Conservation (phyloP, 2,113 vertebrate genomes). For the Elgaria multicarinata region DNA sequence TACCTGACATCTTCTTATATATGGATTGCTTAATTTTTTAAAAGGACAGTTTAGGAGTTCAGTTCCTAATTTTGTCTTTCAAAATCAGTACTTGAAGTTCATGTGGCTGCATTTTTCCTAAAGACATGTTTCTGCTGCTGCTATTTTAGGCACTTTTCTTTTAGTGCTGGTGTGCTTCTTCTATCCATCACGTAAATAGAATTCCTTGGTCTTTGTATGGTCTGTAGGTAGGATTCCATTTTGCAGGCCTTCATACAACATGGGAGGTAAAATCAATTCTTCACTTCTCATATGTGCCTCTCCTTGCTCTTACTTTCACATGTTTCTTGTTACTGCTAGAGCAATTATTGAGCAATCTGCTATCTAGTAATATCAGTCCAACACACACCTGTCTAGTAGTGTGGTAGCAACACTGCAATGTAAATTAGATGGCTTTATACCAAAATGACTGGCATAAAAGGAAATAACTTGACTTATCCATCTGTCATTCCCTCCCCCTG, state of each 20-base stretch:
- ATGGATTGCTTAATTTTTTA: background rate
- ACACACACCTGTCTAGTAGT: background rate
- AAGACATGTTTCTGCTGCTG: slow-evolving; percentile 14
- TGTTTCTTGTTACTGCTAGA: background rate
- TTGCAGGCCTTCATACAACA: background rate
- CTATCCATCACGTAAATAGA: background rate
- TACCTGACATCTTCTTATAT: background rate
- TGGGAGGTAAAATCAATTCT: background rate
- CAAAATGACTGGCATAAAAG: background rate
- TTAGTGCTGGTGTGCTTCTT: slow-evolving; percentile 1
- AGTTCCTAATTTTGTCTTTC: background rate
- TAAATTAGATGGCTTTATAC: background rate
- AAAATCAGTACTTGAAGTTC: background rate
- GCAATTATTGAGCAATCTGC: background rate
- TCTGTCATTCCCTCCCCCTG: background rate
- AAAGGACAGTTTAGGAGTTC: background rate
- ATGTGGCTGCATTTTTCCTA: background rate
- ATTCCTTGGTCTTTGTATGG: background rate
- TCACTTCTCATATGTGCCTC: background rate
- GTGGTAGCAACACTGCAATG: background rate
- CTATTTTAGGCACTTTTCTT: background rate
- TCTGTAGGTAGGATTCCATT: background rate
- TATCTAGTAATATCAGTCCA: background rate
- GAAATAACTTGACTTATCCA: background rate
- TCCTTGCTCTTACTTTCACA: background rate